Evolutionary conservation across 2,113 vertebrate species (phyloP).

Genomic region (Ifrita kowaldi): DNA sequence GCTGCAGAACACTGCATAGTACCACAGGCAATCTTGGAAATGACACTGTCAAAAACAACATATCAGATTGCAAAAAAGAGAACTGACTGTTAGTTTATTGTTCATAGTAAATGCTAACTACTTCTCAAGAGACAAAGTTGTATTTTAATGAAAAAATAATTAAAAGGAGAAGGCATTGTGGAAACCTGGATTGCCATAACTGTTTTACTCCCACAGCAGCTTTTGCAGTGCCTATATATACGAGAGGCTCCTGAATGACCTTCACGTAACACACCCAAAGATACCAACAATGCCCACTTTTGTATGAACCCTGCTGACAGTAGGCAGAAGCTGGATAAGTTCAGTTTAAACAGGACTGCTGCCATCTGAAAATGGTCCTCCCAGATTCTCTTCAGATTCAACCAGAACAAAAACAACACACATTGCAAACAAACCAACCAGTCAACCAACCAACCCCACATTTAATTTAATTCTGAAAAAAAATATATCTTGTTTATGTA

Average conservation of each 20-base stretch:
- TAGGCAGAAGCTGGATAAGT: background rate
- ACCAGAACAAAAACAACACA: fast-evolving
- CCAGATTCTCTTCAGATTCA: background rate
- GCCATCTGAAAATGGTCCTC: background rate
- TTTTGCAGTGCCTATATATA: background rate
- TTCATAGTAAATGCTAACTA: background rate
- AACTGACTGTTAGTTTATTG: background rate
- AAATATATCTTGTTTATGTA: background rate
- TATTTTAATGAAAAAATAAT: background rate
- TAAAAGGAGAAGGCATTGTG: background rate
- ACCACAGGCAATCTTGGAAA: background rate
- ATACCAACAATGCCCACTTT: background rate
- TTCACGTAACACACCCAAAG: background rate
- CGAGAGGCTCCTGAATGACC: background rate
- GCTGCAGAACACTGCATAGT: background rate
- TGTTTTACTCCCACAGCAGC: background rate
- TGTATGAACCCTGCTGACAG: background rate
- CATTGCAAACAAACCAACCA: background rate
- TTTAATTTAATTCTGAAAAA: background rate
- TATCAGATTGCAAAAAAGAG: background rate
- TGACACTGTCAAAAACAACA: background rate
- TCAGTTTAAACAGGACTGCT: background rate
- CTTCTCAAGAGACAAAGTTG: background rate
- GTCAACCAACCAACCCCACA: background rate
- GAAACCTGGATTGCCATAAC: background rate